These are phyloP conservation scores for Spisula subtruncata DNA, from an alignment of 2,888 invertebrate genomes.

Conservation along the genomic window DNA sequence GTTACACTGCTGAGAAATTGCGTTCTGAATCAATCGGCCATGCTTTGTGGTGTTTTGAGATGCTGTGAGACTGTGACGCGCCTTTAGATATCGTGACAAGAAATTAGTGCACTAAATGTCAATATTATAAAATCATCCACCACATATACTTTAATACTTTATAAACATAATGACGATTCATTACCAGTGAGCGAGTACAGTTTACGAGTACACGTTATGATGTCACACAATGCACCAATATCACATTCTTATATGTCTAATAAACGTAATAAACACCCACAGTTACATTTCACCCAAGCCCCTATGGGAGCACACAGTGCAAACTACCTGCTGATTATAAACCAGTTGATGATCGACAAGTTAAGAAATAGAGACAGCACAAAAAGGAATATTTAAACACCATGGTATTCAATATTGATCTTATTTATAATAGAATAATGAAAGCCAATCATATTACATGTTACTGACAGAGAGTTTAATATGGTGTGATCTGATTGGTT, in stretches of 20 bases:
- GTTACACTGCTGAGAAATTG: neutral
- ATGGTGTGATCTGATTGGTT: too few species aligned
- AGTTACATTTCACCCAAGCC: neutral
- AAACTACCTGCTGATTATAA: neutral
- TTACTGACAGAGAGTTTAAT: too few species aligned
- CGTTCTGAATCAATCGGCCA: neutral
- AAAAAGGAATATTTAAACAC: too few species aligned
- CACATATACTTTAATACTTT: neutral
- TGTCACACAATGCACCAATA: neutral
- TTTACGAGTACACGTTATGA: neutral
- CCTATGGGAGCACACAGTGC: neutral
- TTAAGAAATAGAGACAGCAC: too few species aligned
- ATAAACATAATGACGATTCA: neutral
- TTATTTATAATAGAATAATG: too few species aligned
- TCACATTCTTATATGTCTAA: neutral
- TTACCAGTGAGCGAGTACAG: neutral
- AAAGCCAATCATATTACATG: too few species aligned
- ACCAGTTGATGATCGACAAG: neutral
- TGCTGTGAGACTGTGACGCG: too few species aligned
- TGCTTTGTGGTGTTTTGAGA: neutral
- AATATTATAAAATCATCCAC: neutral
- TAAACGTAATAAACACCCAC: neutral
- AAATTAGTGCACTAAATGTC: neutral
- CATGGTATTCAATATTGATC: too few species aligned
- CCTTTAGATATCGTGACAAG: neutral